Percentiles rank a stretch among this genome's conserved stretches.
phyloP scores from a whole-genome alignment of 2,888 invertebrate species.

The Dryadula phaetusa region DNA sequence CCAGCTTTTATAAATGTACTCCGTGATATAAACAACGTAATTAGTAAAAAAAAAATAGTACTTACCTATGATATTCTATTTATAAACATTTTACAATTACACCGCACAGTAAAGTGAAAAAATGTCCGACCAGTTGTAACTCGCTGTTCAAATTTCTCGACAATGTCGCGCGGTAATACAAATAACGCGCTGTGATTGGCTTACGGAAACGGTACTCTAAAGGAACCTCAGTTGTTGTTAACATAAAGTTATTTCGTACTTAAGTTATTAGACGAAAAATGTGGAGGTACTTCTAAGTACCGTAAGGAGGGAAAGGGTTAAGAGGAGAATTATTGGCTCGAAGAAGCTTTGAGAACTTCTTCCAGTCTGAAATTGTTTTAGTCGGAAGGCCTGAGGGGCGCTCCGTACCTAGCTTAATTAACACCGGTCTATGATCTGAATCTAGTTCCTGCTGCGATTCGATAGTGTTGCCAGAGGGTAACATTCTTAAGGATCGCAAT shows the following conservation, averaged over 20 bases:
- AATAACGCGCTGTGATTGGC: conserved; percentile 29
- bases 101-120: conserved; percentile 28
- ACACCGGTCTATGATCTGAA: too few species aligned
- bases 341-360: too few species aligned
- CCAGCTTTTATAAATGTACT: conserved; percentile 36
- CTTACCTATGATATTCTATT: conserved; percentile 26
- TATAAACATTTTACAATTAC: conserved; percentile 26
- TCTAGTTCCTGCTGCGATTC: too few species aligned
- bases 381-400: too few species aligned
- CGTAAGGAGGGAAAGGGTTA: too few species aligned
- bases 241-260: conserved; percentile 24
- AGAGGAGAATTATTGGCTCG: too few species aligned
- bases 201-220: conserved; percentile 28
- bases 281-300: too few species aligned
- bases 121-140: conserved; percentile 26
- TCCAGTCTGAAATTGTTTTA: too few species aligned
- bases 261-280: too few species aligned
- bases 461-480: too few species aligned
- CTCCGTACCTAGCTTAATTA: too few species aligned
- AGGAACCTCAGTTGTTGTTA: conserved; percentile 23
- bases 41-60: conserved; percentile 32
- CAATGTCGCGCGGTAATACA: conserved; percentile 20
- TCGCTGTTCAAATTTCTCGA: conserved; percentile 23
- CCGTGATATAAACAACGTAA: conserved; percentile 36
- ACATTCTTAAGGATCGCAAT: too few species aligned